Evolutionary conservation across 2,113 vertebrate species (phyloP).

Genomic region (Perca schrenkii): DNA sequence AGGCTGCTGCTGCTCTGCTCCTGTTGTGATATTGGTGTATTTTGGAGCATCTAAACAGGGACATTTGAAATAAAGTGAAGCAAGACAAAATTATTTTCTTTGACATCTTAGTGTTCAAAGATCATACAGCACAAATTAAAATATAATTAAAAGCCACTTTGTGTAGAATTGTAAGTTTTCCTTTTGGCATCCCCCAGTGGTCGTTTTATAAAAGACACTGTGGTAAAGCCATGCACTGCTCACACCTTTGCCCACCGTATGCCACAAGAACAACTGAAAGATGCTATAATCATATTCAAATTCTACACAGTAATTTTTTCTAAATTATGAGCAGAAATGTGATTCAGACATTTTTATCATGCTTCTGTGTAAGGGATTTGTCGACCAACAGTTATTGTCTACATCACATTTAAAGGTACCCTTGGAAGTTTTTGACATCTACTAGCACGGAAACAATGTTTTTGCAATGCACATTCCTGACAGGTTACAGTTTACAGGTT

Average conservation of each 20-base stretch:
- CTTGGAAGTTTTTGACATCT: background rate
- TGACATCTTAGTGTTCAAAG: background rate
- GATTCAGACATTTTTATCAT: no score
- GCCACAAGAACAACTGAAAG: background rate
- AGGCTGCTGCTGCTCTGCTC: background rate
- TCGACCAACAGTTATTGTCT: background rate
- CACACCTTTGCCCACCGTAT: background rate
- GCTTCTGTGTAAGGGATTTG: background rate
- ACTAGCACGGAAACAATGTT: no score
- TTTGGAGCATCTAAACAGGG: constrained; percentile 71
- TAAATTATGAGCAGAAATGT: no score
- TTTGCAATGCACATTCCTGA: background rate
- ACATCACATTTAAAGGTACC: background rate
- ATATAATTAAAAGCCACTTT: background rate
- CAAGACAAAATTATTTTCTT: background rate
- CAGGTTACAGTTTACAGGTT: background rate
- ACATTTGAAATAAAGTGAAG: background rate
- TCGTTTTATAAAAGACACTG: background rate
- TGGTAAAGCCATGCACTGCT: background rate
- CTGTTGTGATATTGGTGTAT: constrained; percentile 23
- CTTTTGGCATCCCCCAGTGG: background rate
- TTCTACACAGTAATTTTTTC: background rate
- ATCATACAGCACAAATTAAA: background rate
- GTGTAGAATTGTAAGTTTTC: background rate
- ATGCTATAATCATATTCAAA: background rate